Evolutionary conservation across 2,888 invertebrate species (phyloP), one percentile per base, ranked within the genome.

Genomic region (Liopterus haemorrhoidalis): DNA sequence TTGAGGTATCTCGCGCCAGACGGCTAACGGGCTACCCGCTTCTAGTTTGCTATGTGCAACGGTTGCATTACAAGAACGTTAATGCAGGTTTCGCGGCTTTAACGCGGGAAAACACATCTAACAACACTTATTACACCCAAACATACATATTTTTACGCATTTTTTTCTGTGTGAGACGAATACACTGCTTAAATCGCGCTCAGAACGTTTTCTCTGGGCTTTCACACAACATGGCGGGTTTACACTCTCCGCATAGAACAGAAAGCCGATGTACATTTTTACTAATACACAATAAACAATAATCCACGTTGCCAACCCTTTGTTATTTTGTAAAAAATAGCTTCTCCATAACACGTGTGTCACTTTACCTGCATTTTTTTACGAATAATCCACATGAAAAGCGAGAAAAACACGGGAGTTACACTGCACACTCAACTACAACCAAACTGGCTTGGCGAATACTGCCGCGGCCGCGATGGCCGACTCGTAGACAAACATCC

Each of bases 191-290:
- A 46, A 40, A 45, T 43, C 48, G 36, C 52, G 54, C 44, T 49
- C 57, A 61, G 59, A 63, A 57, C 57, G 57, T 57, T 58, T 57
- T 57, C 71, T 70, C 68, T 70, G 65, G 70, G 72, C 73, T 71
- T 72, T 74, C 74, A 73, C 74, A 76, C 78, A 78, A 78, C 77
- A 79, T 79, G 79, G 79, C 79, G 78, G 78, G 75, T 72, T 73
- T 70, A 76, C 74, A 60, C 59, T 61, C 56, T 60, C 59, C 59
- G 63, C 62, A 63, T 62, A 61, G 63, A 62, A 59, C 59, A 61
- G 58, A 62, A 63, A 63, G 66, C 66, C 63, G 60, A 59, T 55
- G 57, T 56, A 57, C 59, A 61, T 58, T 63, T 63, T 61, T 56
- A 55, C 59, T 56, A 51, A 48, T 50, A 44, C 41, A 44, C 43